phyloP scores from a whole-genome alignment of 2,113 vertebrate species.

The human (Homo sapiens) region GRCh38 chr18:77898001-77898500 shows the following conservation, averaged over 20 bases:
- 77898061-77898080: neutral
- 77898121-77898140: neutral
- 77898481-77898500: too few species aligned
- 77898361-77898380: neutral
- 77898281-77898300: neutral
- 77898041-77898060: neutral
- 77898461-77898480: too few species aligned
- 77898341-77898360: neutral
- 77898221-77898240: neutral
- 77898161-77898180: neutral
- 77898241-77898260: neutral
- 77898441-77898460: rapidly evolving
- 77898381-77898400: neutral
- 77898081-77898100: neutral
- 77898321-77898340: neutral
- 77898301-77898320: neutral
- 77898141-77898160: neutral
- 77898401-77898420: neutral
- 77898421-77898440: neutral
- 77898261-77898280: neutral
- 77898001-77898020: neutral
- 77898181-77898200: neutral
- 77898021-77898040: rapidly evolving
- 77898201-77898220: neutral
- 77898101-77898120: neutral